phyloP scores from a whole-genome alignment of 2,888 invertebrate genomes.

The Macaria notata region DNA sequence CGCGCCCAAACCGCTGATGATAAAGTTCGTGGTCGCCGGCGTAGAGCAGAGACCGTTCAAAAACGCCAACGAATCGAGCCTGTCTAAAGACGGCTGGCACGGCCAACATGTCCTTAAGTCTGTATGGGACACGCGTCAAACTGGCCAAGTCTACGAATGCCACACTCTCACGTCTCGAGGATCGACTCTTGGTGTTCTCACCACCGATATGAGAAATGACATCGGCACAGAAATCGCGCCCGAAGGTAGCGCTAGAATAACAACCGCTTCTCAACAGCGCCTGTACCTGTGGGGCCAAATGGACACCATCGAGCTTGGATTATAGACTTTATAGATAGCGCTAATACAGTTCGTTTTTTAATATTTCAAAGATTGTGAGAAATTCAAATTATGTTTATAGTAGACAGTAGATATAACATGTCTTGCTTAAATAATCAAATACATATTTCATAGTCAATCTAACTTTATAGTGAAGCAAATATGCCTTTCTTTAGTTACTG shows the following conservation, averaged over 20 bases:
- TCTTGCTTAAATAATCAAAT: no score
- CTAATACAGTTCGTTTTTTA: no score
- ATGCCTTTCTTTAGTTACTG: no score
- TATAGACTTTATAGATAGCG: no score
- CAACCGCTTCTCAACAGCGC: conserved; percentile 23
- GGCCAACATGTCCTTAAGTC: conserved; percentile 57
- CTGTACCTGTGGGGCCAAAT: background rate
- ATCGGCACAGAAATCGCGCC: conserved; percentile 2
- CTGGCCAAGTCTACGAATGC: conserved; percentile 61
- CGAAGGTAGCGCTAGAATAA: conserved; percentile 46
- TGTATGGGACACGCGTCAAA: conserved; percentile 55
- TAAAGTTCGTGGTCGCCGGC: conserved; percentile 62
- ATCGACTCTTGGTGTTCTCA: conserved; percentile 62
- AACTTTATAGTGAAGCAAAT: no score
- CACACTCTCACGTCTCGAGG: conserved; percentile 62
- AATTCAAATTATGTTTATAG: no score
- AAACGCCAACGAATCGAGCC: conserved; percentile 51
- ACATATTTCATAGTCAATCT: no score
- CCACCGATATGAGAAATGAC: conserved; percentile 50
- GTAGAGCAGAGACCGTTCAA: conserved; percentile 49
- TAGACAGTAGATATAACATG: no score
- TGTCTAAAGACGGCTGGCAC: conserved; percentile 61
- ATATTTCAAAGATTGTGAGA: no score
- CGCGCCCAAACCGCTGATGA: conserved; percentile 66
- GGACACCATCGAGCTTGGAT: background rate